Base-by-base conservation (phyloP, 1,140 invertebrate genomes). In the Hyles vespertilio region DNA sequence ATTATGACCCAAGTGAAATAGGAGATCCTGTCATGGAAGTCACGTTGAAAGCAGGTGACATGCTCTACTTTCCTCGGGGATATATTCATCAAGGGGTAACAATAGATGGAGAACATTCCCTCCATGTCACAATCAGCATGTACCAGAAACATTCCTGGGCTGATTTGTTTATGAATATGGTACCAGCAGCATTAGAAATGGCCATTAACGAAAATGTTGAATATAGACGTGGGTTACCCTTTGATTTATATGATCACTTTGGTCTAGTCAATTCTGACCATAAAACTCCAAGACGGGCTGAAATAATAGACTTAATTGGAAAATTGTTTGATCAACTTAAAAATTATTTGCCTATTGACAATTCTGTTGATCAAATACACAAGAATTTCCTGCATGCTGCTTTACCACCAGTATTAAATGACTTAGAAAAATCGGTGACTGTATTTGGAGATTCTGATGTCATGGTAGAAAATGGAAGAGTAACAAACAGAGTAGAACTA, bases 31-130 rank as follows among this genome's bases (percentile, higher is more conserved):
- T 98, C 51, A 83, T 98, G 59, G 96, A 99, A 74, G 91, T 94
- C 0, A 91, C 93, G 10, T 81, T 99, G 43, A 91, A 95, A 69
- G 92, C 96, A 12, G 98, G 98, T 1, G 98, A 99, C 84, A 77
- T 99, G 55, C 86, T 99, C 0, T 99, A 99, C 84, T 94, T 96
- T 71, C 98, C 97, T 9, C 89, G 98, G 51, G 98, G 98, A 6
- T 95, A 93, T 36, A 98, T 99, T 63, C 98, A 99, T 89, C 97
- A 98, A 90, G 97, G 93, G 3, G 82, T 92, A 55, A 95, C 96
- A 10, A 88, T 94, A 56, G 92, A 94, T 49, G 89, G 92, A 3
- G 81, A 91, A 44, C 96, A 99, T 89, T 99, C 97, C 10, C 90
- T 99, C 1, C 98, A 99, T 82, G 92, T 99, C 0, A 99, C 98